Evolutionary conservation across 64 coral and sea anemone species (phyloP), one percentile per base, ranked within the genome.

Genomic region (Exaiptasia diaphana): DNA sequence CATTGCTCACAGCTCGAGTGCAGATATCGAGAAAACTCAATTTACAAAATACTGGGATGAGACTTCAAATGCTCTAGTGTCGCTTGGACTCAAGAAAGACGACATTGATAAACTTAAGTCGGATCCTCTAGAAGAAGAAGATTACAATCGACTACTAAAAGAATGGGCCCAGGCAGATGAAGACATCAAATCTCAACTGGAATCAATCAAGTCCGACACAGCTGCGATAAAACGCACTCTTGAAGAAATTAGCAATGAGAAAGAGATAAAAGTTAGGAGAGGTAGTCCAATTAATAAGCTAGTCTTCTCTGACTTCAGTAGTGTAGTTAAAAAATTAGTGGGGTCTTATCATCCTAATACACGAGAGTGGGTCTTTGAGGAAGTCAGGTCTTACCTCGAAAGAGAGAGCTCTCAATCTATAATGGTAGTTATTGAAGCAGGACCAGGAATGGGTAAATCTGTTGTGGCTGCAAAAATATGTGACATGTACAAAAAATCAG

Each of bases 381-480:
- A 65, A 65, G 61, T 65, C 9, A 65, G 38, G 21, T 37, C 61
- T 35, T 18, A 37, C 38, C 3, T 65, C 38, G 3, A 37, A 12
- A 27, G 32, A 2, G 61, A 18, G 5, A 13, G 38, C 17, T 18
- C 61, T 35, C 13, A 65, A 14, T 64, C 61, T 29, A 49, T 20
- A 29, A 39, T 55, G 23, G 53, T 83, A 42, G 29, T 77, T n/a
- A 34, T 90, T 45, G 69, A 35, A 33, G 88, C 79, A 14, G 52
- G 62, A 40, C 56, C 88, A 25, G 88, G 88, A 24, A 44, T 90
- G 24, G 88, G 88, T 3, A 90, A 90, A 34, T 90, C 88, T 9
- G 80, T 83, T 68, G 17, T 90, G 14, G 70, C 88, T 36, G 79
- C 88, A 34, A 41, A 54, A 14, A 18, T 64, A 7, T 90, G 88